Conservation (phyloP, 2,888 invertebrate genomes). For the Luffia ferchaultella region DNA sequence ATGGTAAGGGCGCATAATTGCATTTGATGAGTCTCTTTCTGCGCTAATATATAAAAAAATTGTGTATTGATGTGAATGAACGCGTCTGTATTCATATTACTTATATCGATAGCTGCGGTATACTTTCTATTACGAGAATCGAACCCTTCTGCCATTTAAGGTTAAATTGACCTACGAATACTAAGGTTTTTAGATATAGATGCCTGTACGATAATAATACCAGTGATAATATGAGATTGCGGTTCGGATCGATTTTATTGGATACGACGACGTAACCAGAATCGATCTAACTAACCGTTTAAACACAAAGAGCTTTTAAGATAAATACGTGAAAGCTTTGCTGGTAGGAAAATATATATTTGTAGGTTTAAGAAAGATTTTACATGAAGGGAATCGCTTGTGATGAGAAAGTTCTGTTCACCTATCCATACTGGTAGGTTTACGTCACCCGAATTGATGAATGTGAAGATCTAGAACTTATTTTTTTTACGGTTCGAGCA, state of each 20-base stretch:
- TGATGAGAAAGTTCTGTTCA: no score
- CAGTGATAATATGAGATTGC: not conserved
- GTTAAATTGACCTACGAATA: not conserved
- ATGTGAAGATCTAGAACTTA: not conserved
- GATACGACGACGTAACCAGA: not conserved
- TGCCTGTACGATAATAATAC: not conserved
- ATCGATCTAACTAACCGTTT: not conserved
- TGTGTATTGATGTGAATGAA: not conserved
- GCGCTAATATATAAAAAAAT: not conserved
- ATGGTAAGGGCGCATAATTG: no score
- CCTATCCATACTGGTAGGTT: no score
- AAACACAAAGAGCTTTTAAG: not conserved
- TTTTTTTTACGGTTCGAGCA: no score
- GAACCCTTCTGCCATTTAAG: no score
- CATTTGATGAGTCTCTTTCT: not conserved
- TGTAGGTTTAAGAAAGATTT: not conserved
- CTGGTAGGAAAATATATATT: not conserved
- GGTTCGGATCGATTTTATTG: not conserved
- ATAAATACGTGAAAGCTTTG: not conserved
- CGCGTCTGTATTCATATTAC: not conserved
- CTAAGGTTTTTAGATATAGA: not conserved
- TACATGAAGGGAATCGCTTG: no score
- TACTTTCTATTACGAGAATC: not conserved
- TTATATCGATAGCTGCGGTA: not conserved
- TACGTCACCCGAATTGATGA: not conserved